A percentile compares a stretch with the other conserved stretches of the same genome.
phyloP scores from a whole-genome alignment of 2,113 vertebrate genomes.

The Upupa epops region DNA sequence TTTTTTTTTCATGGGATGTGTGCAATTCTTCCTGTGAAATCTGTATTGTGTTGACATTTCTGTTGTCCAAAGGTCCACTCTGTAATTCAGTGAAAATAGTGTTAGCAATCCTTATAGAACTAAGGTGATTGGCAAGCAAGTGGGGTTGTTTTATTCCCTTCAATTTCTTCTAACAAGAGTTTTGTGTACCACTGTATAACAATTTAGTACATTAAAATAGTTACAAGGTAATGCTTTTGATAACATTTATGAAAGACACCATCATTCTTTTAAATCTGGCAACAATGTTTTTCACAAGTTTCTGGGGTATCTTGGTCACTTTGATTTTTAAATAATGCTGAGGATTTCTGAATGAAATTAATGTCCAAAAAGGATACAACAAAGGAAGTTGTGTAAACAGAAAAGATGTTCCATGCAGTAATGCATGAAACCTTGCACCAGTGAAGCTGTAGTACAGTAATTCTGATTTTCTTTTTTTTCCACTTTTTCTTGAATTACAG shows the following conservation, averaged over 20 bases:
- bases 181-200: neutral
- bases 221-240: neutral
- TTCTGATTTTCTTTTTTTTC: neutral
- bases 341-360: neutral
- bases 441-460: neutral
- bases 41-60: neutral
- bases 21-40: neutral
- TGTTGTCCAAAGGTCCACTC: neutral
- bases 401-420: neutral
- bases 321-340: neutral
- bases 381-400: neutral
- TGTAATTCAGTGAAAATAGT: neutral
- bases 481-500: constrained; percentile 66
- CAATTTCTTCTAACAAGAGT: neutral
- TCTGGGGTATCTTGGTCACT: neutral
- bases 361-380: neutral
- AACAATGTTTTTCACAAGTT: neutral
- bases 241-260: neutral
- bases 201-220: neutral
- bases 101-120: neutral
- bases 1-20: neutral
- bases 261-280: neutral
- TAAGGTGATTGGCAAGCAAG: neutral
- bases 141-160: neutral
- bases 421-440: neutral